These are phyloP conservation scores for Cyprinella venusta DNA, from an alignment of 2,797 vertebrate genomes.

Conservation along the genomic window DNA sequence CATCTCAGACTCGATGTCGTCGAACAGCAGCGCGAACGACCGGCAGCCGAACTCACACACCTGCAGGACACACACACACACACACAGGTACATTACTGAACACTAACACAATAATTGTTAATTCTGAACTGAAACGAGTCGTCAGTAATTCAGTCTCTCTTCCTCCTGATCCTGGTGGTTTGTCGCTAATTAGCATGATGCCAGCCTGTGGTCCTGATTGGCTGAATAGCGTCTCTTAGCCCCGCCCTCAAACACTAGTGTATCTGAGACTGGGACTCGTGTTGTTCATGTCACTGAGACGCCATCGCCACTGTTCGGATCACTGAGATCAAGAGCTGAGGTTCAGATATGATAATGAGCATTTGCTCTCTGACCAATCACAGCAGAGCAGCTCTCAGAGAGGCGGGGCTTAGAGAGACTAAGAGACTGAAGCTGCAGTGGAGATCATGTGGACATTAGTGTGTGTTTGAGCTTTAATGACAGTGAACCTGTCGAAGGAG, in stretches of 20 bases:
- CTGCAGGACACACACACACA: constrained; percentile 71
- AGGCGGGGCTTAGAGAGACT: background rate
- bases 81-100: background rate
- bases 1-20: constrained; percentile 97
- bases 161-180: background rate
- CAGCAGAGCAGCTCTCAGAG: background rate
- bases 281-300: no score
- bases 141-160: background rate
- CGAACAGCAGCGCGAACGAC: constrained; percentile 95
- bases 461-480: no score
- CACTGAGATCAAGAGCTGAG: background rate
- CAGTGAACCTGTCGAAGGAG: no score
- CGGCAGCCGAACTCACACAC: constrained; percentile 93
- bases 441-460: no score
- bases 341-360: background rate
- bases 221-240: background rate
- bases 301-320: background rate
- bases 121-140: background rate
- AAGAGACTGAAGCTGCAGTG: no score
- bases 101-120: no score
- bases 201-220: background rate
- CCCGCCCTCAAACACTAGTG: background rate
- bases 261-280: no score
- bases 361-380: no score
- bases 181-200: background rate